Evolutionary conservation across 23 tunicate genomes (phyloP), one percentile per base, ranked within the genome.

Genomic region (Diplosoma virens): DNA sequence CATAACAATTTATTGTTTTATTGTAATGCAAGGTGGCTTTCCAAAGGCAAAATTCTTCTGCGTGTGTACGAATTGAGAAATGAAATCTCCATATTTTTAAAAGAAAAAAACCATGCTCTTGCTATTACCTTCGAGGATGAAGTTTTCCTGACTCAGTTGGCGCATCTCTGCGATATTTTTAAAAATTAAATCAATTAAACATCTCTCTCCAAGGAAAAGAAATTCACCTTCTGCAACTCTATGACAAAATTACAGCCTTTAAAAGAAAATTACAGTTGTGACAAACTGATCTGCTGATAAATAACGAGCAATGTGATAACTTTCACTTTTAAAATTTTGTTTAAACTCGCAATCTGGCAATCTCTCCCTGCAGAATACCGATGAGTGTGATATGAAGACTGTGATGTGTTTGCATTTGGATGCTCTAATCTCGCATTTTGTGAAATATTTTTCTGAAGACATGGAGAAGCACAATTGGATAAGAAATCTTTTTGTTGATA

Each of bases 341-440:
- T 63, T 63, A 63, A 63, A 67, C 52, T 34, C 74, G 50, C 52
- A 36, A 67, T 67, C 24, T 67, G 74, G 74, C 74, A 35, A 67
- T 67, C 50, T 67, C 52, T 67, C 28, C 26, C 52, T 67, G 74
- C 74, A 37, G 74, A 67, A 67, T 67, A 67, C 52, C 52, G 50
- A 67, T 67, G 52, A 67, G 74, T 67, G 74, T 63, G 34, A 63
- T 63, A 26, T 63, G 34, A 63, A 63, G 35, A 27, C 69, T 63
- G 69, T 67, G 52, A 67, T 67, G 52, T 67, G 27, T 67, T 67
- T 29, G 74, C 74, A 67, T 34, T 67, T 67, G 74, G 52, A 67
- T 67, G 74, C 74, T 67, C 52, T 37, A 67, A 67, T 67, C 74
- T 67, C 74, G 27, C 74, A 34, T 67, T 67, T 67, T 67, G 52